Percentiles rank a stretch among this genome's conserved stretches.
Conservation (phyloP, 2,113 vertebrate genomes). For the Crotalus viridis region DNA sequence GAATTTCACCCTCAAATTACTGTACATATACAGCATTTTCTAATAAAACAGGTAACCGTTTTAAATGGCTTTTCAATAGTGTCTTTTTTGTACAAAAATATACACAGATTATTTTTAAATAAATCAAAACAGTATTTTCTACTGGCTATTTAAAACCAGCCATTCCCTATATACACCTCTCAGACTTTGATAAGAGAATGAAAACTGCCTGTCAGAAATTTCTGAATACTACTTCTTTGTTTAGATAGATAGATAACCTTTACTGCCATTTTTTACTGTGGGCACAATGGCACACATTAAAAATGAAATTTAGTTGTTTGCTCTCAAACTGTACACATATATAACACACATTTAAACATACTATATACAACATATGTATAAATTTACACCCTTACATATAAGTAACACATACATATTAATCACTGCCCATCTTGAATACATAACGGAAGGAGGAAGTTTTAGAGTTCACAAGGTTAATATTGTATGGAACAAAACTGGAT, state of each 20-base stretch:
- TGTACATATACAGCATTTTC: slow-evolving; percentile 35
- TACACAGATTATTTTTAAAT: not conserved
- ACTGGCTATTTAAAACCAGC: not conserved
- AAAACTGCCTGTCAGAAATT: not conserved
- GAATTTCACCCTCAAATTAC: slow-evolving; percentile 6
- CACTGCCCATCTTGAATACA: no score
- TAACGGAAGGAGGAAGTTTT: no score
- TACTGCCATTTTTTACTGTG: no score
- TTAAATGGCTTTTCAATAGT: slow-evolving; percentile 13
- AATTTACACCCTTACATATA: no score
- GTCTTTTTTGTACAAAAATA: not conserved
- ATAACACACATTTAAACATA: no score
- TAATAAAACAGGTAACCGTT: slow-evolving; percentile 41
- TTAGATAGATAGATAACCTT: not conserved
- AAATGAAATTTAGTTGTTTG: no score
- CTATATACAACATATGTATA: no score
- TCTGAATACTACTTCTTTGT: not conserved
- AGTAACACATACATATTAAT: no score
- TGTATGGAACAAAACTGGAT: no score
- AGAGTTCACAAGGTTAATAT: no score
- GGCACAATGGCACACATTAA: no score
- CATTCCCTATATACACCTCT: not conserved
- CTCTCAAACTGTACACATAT: no score
- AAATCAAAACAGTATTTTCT: not conserved
- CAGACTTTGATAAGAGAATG: not conserved